A percentile compares a stretch with the other conserved stretches of the same genome.
phyloP scores from a whole-genome alignment of 2,797 vertebrate species.

The Cygnus olor region DNA sequence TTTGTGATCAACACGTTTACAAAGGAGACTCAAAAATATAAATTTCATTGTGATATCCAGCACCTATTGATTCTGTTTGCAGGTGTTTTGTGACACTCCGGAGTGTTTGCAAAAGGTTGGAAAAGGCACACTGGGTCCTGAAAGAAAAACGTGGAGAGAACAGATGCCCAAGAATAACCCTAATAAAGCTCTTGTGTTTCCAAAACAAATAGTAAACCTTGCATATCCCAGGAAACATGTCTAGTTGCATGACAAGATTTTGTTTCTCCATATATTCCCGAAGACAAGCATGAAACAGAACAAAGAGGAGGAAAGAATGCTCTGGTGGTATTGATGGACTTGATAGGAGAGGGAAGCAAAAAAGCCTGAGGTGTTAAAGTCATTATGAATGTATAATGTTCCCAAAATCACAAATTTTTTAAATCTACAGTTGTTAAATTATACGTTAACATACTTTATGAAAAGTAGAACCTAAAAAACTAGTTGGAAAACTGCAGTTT shows the following conservation, averaged over 20 bases:
- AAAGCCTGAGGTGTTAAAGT: neutral
- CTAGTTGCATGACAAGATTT: slow-evolving; percentile 7
- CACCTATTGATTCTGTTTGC: neutral
- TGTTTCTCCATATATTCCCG: neutral
- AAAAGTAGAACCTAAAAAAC: neutral
- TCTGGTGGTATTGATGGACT: neutral
- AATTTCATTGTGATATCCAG: neutral
- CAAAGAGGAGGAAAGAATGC: neutral
- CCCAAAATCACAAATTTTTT: neutral
- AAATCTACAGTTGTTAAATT: neutral
- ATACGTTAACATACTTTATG: neutral
- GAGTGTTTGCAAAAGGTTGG: neutral
- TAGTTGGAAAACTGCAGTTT: neutral
- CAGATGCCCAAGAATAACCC: slow-evolving; percentile 49
- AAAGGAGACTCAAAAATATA: neutral
- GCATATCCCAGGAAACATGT: slow-evolving; percentile 61
- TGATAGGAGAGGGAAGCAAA: neutral
- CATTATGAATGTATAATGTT: neutral
- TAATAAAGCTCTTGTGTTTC: slow-evolving; percentile 42
- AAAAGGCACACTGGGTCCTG: neutral
- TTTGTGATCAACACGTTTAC: neutral
- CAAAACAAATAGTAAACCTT: slow-evolving; percentile 70
- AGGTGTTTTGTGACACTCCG: slow-evolving; percentile 10
- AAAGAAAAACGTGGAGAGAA: slow-evolving; percentile 33
- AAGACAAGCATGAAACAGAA: neutral